Conservation (phyloP, 2,113 vertebrate species). For the Alces alces region DNA sequence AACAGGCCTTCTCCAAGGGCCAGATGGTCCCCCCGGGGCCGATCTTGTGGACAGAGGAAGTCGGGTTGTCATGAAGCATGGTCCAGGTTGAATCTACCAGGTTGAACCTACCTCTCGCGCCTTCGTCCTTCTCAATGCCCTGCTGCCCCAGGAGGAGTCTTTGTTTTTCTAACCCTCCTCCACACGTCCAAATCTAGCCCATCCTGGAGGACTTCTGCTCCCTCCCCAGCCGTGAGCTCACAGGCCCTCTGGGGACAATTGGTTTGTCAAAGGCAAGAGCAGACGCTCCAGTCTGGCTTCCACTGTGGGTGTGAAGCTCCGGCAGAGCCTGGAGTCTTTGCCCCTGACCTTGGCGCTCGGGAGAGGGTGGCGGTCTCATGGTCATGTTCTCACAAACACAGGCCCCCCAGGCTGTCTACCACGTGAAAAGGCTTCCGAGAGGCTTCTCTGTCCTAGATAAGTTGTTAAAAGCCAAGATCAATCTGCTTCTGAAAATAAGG, state of each 20-base stretch:
- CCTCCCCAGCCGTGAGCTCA: neutral
- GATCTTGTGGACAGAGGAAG: neutral
- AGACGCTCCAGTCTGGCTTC: rapidly evolving
- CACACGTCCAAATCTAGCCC: neutral
- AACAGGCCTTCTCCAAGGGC: neutral
- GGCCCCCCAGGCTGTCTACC: neutral
- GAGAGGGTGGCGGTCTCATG: rapidly evolving
- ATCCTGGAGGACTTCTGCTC: neutral
- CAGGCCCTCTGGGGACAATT: neutral
- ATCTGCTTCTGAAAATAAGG: conserved; percentile 50
- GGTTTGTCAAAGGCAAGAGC: neutral
- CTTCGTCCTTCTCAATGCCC: rapidly evolving
- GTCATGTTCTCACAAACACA: rapidly evolving
- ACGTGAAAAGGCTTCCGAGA: neutral
- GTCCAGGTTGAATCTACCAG: neutral
- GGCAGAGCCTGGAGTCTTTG: neutral
- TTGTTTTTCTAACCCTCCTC: neutral
- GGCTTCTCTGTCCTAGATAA: conserved; percentile 16
- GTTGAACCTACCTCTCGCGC: too few species aligned
- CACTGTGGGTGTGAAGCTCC: rapidly evolving
- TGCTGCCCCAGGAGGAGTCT: rapidly evolving
- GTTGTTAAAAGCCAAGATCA: conserved; percentile 56
- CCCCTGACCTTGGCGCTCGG: neutral
- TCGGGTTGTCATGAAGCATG: neutral
- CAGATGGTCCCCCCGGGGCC: neutral